Base-by-base conservation (phyloP, 1,140 invertebrate species). In the Protaetia brevitarsis region DNA sequence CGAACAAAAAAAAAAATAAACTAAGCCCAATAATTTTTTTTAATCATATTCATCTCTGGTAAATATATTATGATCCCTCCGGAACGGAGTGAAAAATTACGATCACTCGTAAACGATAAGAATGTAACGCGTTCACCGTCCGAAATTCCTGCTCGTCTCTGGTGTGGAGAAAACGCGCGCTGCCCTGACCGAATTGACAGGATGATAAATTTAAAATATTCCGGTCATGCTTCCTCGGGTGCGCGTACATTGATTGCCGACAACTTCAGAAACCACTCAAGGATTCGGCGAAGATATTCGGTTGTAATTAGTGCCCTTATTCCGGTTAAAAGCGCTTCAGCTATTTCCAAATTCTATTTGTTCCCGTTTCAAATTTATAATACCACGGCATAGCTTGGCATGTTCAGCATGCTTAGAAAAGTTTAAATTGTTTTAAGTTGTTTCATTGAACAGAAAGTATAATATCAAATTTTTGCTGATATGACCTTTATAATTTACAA, bases 171-270 rank as follows among this genome's bases (percentile, higher is more conserved):
- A 19, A 10, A 23, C 19, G 19, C 34, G 41, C 19, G 7, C 2
- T 23, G 41, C 8, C 41, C 6, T 23, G 41, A 51, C 11, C 21
- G 41, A 51, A 51, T 51, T 51, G 41, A 51, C 41, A 51, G 41
- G 41, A 51, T 51, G 41, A 51, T 51, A 51, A 51, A 51, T 51
- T 51, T 51, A 51, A 51, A 51, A 51, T 51, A 51, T 51, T 51
- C 41, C 41, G 19, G 41, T 51, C 41, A 51, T 51, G 41, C 26
- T 51, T 51, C 26, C 41, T 16, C 7, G n/a, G n/a, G n/a, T n/a
- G n/a, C n/a, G 41, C 41, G 41, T 51, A 51, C 41, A 51, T 51
- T 51, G 41, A 51, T 51, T 51, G 41, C 13, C 13, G 41, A 23
- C 41, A 51, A 51, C 41, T 51, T 51, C 7, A 51, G 41, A 51